phyloP scores from a whole-genome alignment of 1,140 invertebrate species.

The Triops longicaudatus region DNA sequence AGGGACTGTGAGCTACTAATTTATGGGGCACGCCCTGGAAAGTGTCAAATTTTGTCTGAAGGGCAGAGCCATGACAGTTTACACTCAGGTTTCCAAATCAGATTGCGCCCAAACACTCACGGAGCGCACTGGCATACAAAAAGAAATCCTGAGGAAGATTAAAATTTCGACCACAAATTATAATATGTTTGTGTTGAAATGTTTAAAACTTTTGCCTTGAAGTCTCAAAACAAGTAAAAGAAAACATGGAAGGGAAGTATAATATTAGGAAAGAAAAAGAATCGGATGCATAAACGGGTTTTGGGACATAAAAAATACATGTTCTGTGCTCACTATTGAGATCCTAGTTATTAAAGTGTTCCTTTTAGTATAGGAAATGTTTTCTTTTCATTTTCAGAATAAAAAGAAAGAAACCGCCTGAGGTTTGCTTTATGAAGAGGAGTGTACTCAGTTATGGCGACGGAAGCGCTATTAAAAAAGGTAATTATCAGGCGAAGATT shows the following conservation, averaged over 20 bases:
- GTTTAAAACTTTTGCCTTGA: too few species aligned
- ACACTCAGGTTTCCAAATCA: too few species aligned
- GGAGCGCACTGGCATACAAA: too few species aligned
- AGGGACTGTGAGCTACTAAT: conserved; percentile 11
- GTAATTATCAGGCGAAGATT: conserved; percentile 12
- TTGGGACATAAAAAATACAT: neutral
- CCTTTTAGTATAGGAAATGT: neutral
- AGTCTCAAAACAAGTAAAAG: too few species aligned
- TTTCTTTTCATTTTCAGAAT: neutral
- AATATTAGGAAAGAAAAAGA: neutral
- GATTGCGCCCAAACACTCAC: too few species aligned
- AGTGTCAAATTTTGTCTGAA: conserved; percentile 1
- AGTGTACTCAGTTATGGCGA: neutral
- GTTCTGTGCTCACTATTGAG: neutral
- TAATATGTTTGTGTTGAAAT: too few species aligned
- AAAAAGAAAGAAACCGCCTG: neutral
- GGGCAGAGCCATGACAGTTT: neutral
- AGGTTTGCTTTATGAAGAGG: neutral
- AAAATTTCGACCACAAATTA: too few species aligned
- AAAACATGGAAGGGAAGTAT: neutral
- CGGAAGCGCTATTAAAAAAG: neutral
- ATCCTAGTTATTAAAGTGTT: neutral
- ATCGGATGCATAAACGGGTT: neutral
- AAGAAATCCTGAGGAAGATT: too few species aligned
- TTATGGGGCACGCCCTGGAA: conserved; percentile 6